Conservation (phyloP, 2,113 vertebrate genomes). For the Dromaius novaehollandiae region DNA sequence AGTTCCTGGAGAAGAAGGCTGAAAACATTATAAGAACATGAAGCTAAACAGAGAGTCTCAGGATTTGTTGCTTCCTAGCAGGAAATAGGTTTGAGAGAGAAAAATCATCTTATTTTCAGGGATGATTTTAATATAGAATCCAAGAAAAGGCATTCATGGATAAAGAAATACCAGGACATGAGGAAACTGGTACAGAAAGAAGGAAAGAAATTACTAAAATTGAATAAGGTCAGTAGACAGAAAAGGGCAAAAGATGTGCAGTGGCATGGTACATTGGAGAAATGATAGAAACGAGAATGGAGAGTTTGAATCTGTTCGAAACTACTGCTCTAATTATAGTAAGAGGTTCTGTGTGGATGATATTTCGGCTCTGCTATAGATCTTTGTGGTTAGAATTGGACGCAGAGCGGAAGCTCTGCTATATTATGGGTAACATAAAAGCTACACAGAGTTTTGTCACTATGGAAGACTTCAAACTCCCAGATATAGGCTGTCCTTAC, state of each 20-base stretch:
- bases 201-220: neutral
- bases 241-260: neutral
- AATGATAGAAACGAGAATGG: neutral
- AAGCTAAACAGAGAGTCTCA: neutral
- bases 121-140: neutral
- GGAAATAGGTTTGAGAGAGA: neutral
- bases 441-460: neutral
- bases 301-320: neutral
- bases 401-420: neutral
- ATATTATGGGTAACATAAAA: rapidly evolving
- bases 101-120: neutral
- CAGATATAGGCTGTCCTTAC: neutral
- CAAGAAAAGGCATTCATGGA: neutral
- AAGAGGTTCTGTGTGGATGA: neutral
- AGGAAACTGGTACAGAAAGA: neutral
- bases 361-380: neutral
- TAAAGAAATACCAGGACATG: neutral
- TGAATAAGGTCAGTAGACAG: neutral
- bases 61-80: neutral
- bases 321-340: neutral
- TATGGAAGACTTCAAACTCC: neutral
- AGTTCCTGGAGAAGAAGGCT: neutral
- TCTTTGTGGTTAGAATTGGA: neutral
- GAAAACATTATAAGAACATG: neutral
- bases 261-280: neutral